phyloP scores from a whole-genome alignment of 2,797 vertebrate genomes.

The Crocodylus rhombifer region DNA sequence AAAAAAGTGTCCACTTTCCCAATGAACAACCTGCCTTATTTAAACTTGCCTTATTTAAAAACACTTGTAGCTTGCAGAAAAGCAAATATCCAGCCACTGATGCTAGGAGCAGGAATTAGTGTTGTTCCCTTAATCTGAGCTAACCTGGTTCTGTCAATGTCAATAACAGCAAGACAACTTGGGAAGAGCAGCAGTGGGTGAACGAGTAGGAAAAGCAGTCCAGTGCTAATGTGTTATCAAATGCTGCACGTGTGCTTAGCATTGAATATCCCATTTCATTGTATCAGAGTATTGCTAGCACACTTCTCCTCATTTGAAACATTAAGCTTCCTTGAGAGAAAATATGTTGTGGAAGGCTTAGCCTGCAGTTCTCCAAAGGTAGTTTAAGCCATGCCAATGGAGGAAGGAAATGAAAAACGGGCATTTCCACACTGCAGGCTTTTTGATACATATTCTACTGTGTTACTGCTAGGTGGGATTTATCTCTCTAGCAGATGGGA shows the following conservation, averaged over 20 bases:
- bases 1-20: accelerated
- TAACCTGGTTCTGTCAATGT: constrained; percentile 70
- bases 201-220: not conserved
- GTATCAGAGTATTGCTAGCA: not conserved
- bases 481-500: not conserved
- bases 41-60: not conserved
- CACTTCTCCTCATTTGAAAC: accelerated
- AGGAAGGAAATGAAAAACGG: constrained; percentile 2
- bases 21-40: accelerated
- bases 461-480: accelerated
- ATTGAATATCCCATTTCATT: accelerated
- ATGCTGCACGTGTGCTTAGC: not conserved
- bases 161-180: constrained; percentile 29
- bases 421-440: not conserved
- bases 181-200: not conserved
- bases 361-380: not conserved
- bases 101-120: not conserved
- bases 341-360: not conserved
- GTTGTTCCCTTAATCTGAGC: not conserved
- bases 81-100: accelerated
- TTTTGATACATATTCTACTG: not conserved
- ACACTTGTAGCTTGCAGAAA: not conserved
- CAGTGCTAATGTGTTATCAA: constrained; percentile 5
- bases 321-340: not conserved
- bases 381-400: not conserved